Percentiles rank a stretch among this genome's conserved stretches.
Evolutionary conservation across 2,888 invertebrate genomes (phyloP).

Genomic region (Kuschelorhynchus macadamiae): DNA sequence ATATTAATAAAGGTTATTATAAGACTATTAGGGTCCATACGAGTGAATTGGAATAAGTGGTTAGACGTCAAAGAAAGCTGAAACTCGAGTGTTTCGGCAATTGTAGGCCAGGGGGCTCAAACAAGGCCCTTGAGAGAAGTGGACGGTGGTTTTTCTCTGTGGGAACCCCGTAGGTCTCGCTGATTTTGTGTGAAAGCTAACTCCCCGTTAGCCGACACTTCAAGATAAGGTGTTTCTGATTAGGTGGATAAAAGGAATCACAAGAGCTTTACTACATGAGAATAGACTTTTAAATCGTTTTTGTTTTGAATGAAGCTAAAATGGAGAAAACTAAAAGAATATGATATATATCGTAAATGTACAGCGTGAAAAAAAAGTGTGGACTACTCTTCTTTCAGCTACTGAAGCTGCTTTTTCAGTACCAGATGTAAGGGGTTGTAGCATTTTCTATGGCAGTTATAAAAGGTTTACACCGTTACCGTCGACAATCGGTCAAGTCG

Average conservation of each 20-base stretch:
- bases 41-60: constrained; percentile 57
- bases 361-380: no score
- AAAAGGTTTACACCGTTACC: no score
- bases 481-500: no score
- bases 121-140: constrained; percentile 62
- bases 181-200: constrained; percentile 45
- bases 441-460: no score
- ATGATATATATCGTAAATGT: no score
- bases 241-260: constrained; percentile 6
- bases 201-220: constrained; percentile 31
- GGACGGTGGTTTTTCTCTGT: constrained; percentile 59
- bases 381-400: no score
- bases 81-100: constrained; percentile 56
- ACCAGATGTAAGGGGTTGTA: no score
- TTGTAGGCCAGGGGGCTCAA: constrained; percentile 57
- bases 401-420: no score
- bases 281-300: no score
- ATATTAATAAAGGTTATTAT: constrained; percentile 45
- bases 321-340: no score
- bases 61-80: constrained; percentile 59
- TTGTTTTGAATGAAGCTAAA: no score
- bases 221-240: constrained; percentile 42
- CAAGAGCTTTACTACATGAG: no score
- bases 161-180: constrained; percentile 47
- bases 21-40: constrained; percentile 48